Conservation (phyloP, 2,113 vertebrate genomes). For the Leucopsar rothschildi region DNA sequence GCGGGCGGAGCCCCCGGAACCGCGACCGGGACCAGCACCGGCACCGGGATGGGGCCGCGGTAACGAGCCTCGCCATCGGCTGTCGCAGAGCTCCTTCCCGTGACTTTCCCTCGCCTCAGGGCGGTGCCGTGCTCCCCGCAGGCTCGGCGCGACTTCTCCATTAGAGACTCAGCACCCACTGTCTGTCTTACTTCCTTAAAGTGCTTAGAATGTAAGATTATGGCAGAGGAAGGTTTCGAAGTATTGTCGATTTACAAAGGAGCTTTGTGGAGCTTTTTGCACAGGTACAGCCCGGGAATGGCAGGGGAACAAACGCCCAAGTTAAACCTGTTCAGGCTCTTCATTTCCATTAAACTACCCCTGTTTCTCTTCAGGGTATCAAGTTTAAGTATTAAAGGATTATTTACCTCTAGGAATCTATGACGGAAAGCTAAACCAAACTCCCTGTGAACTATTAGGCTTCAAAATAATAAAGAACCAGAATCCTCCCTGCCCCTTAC, state of each 20-base stretch:
- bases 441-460: not conserved
- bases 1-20: not conserved
- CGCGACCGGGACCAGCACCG: accelerated
- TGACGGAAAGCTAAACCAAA: not conserved
- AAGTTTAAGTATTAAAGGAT: not conserved
- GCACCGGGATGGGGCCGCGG: accelerated
- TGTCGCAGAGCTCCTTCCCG: not conserved
- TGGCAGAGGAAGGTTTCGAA: too few relatives aligned
- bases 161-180: accelerated
- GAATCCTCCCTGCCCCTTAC: accelerated
- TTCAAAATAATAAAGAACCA: not conserved
- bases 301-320: not conserved
- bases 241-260: accelerated
- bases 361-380: too few relatives aligned
- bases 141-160: accelerated
- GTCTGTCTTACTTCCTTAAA: not conserved
- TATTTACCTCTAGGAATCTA: not conserved
- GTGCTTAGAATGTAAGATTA: accelerated
- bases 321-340: not conserved
- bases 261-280: accelerated
- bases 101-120: not conserved
- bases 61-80: accelerated
- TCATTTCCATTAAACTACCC: not conserved
- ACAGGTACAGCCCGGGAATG: not conserved
- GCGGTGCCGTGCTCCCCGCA: not conserved